Percentiles rank a stretch among this genome's conserved stretches.
Conservation (phyloP, 2,888 invertebrate species). For the Cheilosia soror region DNA sequence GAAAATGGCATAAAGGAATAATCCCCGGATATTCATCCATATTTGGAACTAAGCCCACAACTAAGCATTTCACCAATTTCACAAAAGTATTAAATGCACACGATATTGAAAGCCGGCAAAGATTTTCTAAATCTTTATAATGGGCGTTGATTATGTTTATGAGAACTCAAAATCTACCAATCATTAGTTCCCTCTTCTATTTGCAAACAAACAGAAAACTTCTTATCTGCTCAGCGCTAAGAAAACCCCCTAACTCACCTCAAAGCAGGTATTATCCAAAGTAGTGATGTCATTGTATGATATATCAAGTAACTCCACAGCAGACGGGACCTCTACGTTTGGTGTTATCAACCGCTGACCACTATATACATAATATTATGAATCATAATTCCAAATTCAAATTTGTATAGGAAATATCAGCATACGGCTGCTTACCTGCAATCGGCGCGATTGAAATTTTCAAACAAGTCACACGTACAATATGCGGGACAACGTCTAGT, state of each 20-base stretch:
- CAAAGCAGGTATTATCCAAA: slow-evolving; percentile 86
- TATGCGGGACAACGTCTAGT: slow-evolving; percentile 79
- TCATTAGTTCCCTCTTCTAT: background rate
- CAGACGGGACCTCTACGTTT: slow-evolving; percentile 86
- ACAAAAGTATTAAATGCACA: no score
- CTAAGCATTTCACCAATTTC: no score
- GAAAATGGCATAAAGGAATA: no score
- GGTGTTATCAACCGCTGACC: slow-evolving; percentile 86
- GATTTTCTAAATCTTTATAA: background rate
- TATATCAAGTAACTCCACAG: slow-evolving; percentile 86
- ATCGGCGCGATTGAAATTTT: slow-evolving; percentile 81
- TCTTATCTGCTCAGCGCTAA: background rate
- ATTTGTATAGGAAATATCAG: background rate
- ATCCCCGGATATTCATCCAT: no score
- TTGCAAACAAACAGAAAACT: slow-evolving; percentile 9
- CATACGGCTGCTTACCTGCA: slow-evolving; percentile 79
- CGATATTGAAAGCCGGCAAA: background rate
- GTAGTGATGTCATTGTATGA: slow-evolving; percentile 87
- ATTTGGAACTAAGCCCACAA: no score
- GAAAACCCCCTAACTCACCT: slow-evolving; percentile 83
- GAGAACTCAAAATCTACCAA: background rate
- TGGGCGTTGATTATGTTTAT: slow-evolving; percentile 5
- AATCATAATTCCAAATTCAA: slow-evolving; percentile 82
- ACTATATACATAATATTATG: slow-evolving; percentile 77
- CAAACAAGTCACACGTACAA: slow-evolving; percentile 80